phyloP scores from a whole-genome alignment of 2,888 invertebrate species.

The Drosophila austrosaltans region DNA sequence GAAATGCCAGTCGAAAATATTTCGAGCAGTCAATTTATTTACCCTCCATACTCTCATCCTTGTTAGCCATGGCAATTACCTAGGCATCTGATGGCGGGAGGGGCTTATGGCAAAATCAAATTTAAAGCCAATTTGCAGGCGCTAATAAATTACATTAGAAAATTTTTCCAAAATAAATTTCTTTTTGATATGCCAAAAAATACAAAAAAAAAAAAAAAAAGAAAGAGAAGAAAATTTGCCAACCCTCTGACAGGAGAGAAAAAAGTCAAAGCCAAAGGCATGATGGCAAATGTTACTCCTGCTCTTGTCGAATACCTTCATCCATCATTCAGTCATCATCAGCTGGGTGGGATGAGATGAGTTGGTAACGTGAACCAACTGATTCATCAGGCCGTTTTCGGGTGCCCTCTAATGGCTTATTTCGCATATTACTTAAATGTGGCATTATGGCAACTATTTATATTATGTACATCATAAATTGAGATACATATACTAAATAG shows the following conservation, averaged over 20 bases:
- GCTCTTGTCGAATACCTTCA: slow-evolving; percentile 44
- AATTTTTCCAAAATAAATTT: slow-evolving; percentile 61
- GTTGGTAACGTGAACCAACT: not conserved
- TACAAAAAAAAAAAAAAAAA: slow-evolving; percentile 19
- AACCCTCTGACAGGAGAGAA: slow-evolving; percentile 5
- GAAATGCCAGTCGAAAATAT: slow-evolving; percentile 34
- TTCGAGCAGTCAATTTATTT: slow-evolving; percentile 47
- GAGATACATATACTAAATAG: not conserved
- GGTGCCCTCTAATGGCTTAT: slow-evolving; percentile 39
- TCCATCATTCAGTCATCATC: slow-evolving; percentile 53
- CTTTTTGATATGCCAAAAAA: slow-evolving; percentile 52
- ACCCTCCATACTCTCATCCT: not conserved
- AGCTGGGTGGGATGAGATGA: not conserved
- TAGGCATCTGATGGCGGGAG: slow-evolving; percentile 6
- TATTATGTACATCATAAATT: slow-evolving; percentile 39
- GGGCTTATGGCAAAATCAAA: slow-evolving; percentile 55
- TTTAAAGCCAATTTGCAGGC: slow-evolving; percentile 68
- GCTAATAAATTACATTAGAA: slow-evolving; percentile 76
- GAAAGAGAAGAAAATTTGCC: slow-evolving; percentile 7
- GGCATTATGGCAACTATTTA: slow-evolving; percentile 54
- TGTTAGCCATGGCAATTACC: slow-evolving; percentile 34
- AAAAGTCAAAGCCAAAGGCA: not conserved
- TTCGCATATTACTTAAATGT: slow-evolving; percentile 16
- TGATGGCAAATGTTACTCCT: not conserved
- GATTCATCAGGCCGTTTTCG: slow-evolving; percentile 27